Conservation (phyloP, 35 echinoderm and acorn worm genomes). For the Holothuria glaberrima region DNA sequence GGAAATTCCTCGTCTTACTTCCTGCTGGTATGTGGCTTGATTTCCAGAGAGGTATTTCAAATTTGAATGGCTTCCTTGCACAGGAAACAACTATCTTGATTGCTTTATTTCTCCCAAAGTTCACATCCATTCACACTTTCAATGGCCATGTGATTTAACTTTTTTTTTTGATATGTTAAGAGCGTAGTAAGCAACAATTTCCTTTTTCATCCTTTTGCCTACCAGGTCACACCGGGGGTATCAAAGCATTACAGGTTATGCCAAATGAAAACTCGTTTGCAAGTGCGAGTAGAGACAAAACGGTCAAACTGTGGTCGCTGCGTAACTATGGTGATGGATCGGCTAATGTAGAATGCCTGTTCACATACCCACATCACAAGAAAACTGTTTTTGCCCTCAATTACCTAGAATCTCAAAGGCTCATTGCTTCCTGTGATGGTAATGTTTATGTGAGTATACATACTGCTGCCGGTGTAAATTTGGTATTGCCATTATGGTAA, state of each 20-base stretch:
- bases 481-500: no score
- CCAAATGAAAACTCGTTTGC: slow-evolving; percentile 93
- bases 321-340: slow-evolving; percentile 90
- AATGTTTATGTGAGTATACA: slow-evolving; percentile 86
- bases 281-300: slow-evolving; percentile 97
- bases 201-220: not conserved
- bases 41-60: no score
- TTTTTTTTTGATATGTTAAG: no score
- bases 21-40: no score
- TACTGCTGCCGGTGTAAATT: not conserved
- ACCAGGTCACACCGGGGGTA: slow-evolving; percentile 77
- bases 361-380: slow-evolving; percentile 86
- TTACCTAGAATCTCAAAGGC: slow-evolving; percentile 84
- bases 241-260: slow-evolving; percentile 80
- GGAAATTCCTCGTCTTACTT: no score
- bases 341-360: slow-evolving; percentile 61
- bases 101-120: no score
- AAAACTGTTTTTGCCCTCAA: slow-evolving; percentile 92
- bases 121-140: no score
- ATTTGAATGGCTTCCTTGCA: no score
- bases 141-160: no score
- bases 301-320: slow-evolving; percentile 93
- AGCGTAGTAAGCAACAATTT: no score
- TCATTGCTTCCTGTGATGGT: slow-evolving; percentile 93
- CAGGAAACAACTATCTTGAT: no score